Percentiles rank a stretch among this genome's conserved stretches.
These are phyloP conservation scores for Mareca penelope DNA, from an alignment of 2,797 vertebrate species.

Conservation along the genomic window DNA sequence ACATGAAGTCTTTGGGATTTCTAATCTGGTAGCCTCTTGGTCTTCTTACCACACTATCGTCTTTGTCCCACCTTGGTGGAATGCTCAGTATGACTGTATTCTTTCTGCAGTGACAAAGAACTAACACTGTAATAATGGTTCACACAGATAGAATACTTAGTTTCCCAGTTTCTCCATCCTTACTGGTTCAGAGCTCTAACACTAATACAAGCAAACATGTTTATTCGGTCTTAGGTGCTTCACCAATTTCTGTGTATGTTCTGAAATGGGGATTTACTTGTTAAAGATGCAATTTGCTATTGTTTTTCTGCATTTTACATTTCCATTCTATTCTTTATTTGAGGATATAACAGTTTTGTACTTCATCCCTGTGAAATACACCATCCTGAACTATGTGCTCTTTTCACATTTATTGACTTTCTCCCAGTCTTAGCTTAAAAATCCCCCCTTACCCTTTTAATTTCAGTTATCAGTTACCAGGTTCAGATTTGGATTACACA, in stretches of 20 bases:
- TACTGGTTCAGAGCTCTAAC: not conserved
- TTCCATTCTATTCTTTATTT: not conserved
- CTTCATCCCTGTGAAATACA: not conserved
- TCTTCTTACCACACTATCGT: not conserved
- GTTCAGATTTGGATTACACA: not conserved
- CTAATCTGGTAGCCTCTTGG: not conserved
- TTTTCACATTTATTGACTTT: rapidly evolving
- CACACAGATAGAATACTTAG: not conserved
- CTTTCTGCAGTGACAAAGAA: not conserved
- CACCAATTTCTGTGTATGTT: not conserved
- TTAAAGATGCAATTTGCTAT: not conserved
- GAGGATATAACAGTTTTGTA: not conserved
- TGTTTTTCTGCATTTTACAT: not conserved
- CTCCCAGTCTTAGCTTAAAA: not conserved
- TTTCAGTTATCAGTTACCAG: not conserved
- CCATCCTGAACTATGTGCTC: not conserved
- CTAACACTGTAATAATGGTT: not conserved
- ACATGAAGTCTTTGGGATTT: not conserved
- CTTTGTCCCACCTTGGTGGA: not conserved
- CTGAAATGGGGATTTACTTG: not conserved
- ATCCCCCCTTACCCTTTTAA: rapidly evolving
- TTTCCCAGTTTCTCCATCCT: not conserved
- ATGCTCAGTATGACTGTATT: too few relatives aligned
- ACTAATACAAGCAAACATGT: not conserved
- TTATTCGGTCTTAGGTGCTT: not conserved